Conservation (phyloP, 2,888 invertebrate genomes). For the Chrysolina haemoptera region DNA sequence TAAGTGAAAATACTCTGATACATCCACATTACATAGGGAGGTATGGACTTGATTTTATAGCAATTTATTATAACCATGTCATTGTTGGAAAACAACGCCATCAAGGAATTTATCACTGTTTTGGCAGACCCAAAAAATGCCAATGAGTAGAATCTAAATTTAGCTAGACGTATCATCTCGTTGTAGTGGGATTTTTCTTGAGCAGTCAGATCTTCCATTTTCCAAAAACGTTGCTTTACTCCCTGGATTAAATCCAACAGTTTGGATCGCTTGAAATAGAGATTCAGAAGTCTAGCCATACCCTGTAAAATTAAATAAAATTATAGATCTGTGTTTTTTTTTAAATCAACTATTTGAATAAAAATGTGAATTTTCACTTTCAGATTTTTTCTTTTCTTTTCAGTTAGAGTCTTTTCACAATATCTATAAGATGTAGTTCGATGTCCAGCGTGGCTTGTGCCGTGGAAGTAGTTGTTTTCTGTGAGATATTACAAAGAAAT, state of each 20-base stretch:
- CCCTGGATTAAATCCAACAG: neutral
- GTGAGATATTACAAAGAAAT: too few relatives aligned
- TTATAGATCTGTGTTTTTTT: too few relatives aligned
- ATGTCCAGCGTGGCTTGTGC: too few relatives aligned
- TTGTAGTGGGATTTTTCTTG: neutral
- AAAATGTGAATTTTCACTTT: too few relatives aligned
- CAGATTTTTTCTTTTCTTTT: too few relatives aligned
- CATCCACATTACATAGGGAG: neutral
- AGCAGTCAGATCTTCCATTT: neutral
- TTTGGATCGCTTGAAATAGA: neutral
- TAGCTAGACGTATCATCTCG: neutral
- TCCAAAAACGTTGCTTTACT: neutral
- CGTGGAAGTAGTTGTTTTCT: too few relatives aligned
- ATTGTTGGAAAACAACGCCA: neutral
- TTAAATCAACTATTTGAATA: too few relatives aligned
- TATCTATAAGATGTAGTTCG: too few relatives aligned
- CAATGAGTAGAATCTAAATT: neutral
- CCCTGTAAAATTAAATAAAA: neutral
- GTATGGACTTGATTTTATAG: neutral
- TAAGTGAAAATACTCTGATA: neutral
- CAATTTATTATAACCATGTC: neutral
- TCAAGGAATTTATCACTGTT: neutral
- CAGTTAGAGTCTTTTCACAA: too few relatives aligned
- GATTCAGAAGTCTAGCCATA: neutral
- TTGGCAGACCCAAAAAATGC: neutral